phyloP scores from a whole-genome alignment of 2,888 invertebrate species.

The Archips xylosteana region DNA sequence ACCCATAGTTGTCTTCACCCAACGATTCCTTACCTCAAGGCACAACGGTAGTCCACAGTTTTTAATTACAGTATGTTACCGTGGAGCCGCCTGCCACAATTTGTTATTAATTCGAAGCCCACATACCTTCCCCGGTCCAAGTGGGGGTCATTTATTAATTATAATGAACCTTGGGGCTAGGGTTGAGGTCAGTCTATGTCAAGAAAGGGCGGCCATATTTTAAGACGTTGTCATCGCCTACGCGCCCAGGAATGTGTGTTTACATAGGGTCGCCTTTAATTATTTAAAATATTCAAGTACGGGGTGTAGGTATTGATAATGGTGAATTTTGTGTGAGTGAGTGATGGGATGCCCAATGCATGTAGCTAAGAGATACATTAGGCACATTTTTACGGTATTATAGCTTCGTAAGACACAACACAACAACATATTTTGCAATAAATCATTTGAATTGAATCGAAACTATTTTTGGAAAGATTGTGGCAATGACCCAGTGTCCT shows the following conservation, averaged over 20 bases:
- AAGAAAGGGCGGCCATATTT: slow-evolving; percentile 82
- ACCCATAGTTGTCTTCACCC: too few species aligned
- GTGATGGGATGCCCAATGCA: neutral
- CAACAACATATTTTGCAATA: too few species aligned
- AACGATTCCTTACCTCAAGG: neutral
- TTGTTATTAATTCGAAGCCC: slow-evolving; percentile 63
- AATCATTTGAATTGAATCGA: too few species aligned
- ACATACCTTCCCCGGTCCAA: slow-evolving; percentile 50
- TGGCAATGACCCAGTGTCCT: too few species aligned
- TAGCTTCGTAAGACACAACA: too few species aligned
- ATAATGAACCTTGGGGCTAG: slow-evolving; percentile 69
- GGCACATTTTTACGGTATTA: too few species aligned
- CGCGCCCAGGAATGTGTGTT: slow-evolving; percentile 73
- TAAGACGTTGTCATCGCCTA: slow-evolving; percentile 81
- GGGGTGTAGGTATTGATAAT: slow-evolving; percentile 41
- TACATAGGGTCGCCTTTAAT: slow-evolving; percentile 54
- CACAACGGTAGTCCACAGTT: neutral
- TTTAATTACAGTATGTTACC: slow-evolving; percentile 18
- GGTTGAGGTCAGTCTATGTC: slow-evolving; percentile 67
- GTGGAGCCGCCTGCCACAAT: slow-evolving; percentile 48
- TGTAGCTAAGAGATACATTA: too few species aligned
- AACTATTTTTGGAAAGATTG: too few species aligned
- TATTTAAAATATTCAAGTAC: slow-evolving; percentile 69
- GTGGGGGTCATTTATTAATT: slow-evolving; percentile 83
- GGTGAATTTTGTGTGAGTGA: neutral